phyloP scores from a whole-genome alignment of 2,888 invertebrate species.

The Entomobrya multifasciata region DNA sequence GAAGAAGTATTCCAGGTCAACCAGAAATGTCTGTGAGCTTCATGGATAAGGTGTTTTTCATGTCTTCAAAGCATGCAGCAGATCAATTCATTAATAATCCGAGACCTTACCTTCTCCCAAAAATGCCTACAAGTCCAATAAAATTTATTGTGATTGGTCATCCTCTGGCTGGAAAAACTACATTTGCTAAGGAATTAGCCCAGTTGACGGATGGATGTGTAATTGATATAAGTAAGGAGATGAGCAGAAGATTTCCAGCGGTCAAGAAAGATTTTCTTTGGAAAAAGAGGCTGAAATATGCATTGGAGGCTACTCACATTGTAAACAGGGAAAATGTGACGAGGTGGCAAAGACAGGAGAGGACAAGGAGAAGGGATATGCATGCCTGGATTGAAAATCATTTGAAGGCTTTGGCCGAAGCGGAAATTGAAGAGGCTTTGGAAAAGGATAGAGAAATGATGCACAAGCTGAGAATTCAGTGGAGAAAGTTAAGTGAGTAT shows the following conservation, averaged over 20 bases:
- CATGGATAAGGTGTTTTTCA: slow-evolving; percentile 85
- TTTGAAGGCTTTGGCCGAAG: slow-evolving; percentile 65
- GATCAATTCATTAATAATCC: slow-evolving; percentile 85
- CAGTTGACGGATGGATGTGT: slow-evolving; percentile 83
- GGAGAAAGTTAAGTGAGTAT: slow-evolving; percentile 59
- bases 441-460: slow-evolving; percentile 60
- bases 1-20: slow-evolving; percentile 83
- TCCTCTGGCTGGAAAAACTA: slow-evolving; percentile 84
- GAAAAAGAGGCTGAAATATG: slow-evolving; percentile 70
- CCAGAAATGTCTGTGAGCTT: slow-evolving; percentile 84
- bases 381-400: slow-evolving; percentile 76
- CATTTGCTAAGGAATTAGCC: slow-evolving; percentile 84
- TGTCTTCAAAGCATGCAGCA: slow-evolving; percentile 83
- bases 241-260: slow-evolving; percentile 58
- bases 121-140: slow-evolving; percentile 84
- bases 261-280: slow-evolving; percentile 74
- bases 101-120: slow-evolving; percentile 84
- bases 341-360: slow-evolving; percentile 74
- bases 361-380: slow-evolving; percentile 66
- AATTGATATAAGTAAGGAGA: slow-evolving; percentile 75
- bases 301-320: slow-evolving; percentile 64
- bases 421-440: slow-evolving; percentile 63
- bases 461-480: slow-evolving; percentile 49
- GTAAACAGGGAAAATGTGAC: slow-evolving; percentile 69
- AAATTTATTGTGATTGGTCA: slow-evolving; percentile 85